phyloP scores from a whole-genome alignment of 2,888 invertebrate species.

The Podotricha telesiphe region DNA sequence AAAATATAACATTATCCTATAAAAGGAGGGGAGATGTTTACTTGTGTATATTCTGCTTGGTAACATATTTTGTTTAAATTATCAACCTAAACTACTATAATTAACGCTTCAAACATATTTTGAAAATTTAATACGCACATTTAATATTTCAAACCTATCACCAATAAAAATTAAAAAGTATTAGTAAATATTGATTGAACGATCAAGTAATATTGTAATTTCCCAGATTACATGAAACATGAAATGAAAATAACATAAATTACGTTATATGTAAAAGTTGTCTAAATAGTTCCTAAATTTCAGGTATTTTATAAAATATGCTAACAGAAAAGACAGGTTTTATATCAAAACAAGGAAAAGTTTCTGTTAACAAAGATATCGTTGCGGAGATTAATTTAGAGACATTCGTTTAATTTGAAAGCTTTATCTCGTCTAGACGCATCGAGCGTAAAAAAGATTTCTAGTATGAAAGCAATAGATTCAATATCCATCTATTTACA shows the following conservation, averaged over 20 bases:
- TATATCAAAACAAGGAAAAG: slow-evolving; percentile 21
- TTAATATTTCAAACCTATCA: slow-evolving; percentile 63
- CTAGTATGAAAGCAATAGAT: slow-evolving; percentile 21
- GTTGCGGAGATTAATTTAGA: slow-evolving; percentile 39
- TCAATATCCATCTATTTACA: background rate
- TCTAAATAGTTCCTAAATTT: background rate
- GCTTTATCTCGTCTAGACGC: slow-evolving; percentile 51
- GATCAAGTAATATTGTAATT: background rate
- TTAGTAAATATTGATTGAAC: slow-evolving; percentile 20
- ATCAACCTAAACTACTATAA: too few species aligned
- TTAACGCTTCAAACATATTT: slow-evolving; percentile 36
- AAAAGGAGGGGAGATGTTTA: too few species aligned
- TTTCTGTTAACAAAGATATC: slow-evolving; percentile 34
- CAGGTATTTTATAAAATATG: background rate
- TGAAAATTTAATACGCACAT: slow-evolving; percentile 53
- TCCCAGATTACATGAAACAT: slow-evolving; percentile 2
- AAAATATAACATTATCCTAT: too few species aligned
- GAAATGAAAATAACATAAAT: background rate
- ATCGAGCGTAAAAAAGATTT: slow-evolving; percentile 42
- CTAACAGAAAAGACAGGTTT: background rate
- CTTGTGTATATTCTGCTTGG: too few species aligned
- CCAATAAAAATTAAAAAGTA: slow-evolving; percentile 61
- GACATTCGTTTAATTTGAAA: slow-evolving; percentile 40
- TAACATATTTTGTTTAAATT: too few species aligned
- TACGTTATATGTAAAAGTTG: background rate